Percentiles rank a stretch among this genome's conserved stretches.
Conservation (phyloP, 2,113 vertebrate species). For the Burhinus bistriatus region DNA sequence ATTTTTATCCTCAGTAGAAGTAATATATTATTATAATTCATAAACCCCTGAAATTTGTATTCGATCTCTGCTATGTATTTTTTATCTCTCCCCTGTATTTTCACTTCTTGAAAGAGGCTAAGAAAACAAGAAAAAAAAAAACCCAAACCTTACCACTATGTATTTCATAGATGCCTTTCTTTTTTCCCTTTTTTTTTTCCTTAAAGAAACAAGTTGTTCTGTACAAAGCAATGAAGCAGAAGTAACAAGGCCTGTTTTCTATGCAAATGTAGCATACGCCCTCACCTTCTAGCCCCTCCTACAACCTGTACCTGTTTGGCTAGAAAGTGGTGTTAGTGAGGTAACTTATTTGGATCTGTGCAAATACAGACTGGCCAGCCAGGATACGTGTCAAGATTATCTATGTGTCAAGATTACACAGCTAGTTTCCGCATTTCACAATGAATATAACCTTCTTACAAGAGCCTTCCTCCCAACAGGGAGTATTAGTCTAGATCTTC, state of each 20-base stretch:
- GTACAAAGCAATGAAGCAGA: neutral
- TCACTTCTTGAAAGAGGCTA: neutral
- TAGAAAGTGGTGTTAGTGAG: neutral
- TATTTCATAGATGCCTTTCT: neutral
- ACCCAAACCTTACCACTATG: accelerated
- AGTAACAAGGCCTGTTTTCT: neutral
- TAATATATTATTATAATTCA: neutral
- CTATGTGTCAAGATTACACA: neutral
- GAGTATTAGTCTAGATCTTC: neutral
- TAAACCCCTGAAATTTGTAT: neutral
- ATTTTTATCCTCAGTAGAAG: neutral
- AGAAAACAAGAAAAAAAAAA: neutral
- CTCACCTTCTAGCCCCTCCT: neutral
- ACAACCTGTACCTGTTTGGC: slow-evolving; percentile 24
- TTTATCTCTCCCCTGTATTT: neutral
- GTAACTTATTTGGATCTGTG: neutral
- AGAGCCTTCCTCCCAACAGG: neutral
- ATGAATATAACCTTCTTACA: neutral
- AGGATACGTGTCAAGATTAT: neutral
- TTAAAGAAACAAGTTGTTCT: neutral
- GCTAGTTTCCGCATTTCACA: neutral
- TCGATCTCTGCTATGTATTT: neutral
- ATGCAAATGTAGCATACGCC: neutral
- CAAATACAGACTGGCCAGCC: neutral
- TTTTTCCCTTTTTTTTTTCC: neutral